phyloP scores from a whole-genome alignment of 2,113 vertebrate genomes.

The Chloebia gouldiae region DNA sequence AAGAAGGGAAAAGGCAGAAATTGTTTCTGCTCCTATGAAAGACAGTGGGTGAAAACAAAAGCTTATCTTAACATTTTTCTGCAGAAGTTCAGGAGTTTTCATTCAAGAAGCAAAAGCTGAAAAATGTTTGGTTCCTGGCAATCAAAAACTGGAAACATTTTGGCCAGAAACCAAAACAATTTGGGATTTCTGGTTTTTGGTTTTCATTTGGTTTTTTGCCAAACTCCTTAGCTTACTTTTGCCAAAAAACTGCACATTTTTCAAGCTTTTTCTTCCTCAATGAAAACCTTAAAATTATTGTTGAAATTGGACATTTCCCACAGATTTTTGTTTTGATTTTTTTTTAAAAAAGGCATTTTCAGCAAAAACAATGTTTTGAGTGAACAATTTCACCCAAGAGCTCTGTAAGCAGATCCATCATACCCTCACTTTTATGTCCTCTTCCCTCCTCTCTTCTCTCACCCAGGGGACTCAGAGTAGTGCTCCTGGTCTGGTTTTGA shows the following conservation, averaged over 20 bases:
- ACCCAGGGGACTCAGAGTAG: background rate
- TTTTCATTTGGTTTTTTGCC: slow-evolving; percentile 20
- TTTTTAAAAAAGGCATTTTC: background rate
- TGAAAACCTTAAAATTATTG: slow-evolving; percentile 50
- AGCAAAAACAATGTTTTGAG: background rate
- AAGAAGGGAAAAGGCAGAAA: background rate
- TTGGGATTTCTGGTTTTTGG: slow-evolving; percentile 56
- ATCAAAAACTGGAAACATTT: slow-evolving; percentile 42
- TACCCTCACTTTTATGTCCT: background rate
- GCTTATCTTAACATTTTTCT: background rate
- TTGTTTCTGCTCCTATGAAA: background rate
- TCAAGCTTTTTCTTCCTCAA: slow-evolving; percentile 56
- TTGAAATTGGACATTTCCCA: slow-evolving; percentile 58
- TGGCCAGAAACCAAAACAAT: slow-evolving; percentile 45
- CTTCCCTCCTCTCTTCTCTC: background rate
- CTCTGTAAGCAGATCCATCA: background rate
- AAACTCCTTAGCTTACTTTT: slow-evolving; percentile 25
- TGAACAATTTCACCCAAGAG: background rate
- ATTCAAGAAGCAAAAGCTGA: slow-evolving; percentile 13
- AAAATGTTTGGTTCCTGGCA: slow-evolving; percentile 52
- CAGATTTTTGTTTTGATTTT: background rate
- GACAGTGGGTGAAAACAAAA: background rate
- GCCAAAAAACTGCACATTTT: slow-evolving; percentile 48
- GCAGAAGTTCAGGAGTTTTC: background rate
- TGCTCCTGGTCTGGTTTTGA: background rate